Evolutionary conservation across 2,888 invertebrate species (phyloP), one percentile per base, ranked within the genome.

Genomic region (Anaspis maculata): DNA sequence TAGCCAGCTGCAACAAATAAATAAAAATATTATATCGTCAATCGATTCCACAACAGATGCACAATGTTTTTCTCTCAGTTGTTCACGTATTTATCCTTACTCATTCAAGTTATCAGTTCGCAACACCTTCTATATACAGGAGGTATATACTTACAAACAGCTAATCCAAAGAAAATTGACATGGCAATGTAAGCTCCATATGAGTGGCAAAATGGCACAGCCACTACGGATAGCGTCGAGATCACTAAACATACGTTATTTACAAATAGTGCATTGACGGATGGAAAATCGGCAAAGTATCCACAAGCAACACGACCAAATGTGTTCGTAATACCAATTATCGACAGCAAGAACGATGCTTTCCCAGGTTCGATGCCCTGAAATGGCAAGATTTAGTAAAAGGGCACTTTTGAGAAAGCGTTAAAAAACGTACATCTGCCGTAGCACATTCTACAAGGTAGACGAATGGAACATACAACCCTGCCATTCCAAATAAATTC

Each of bases 401-500:
- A n/a, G n/a, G n/a, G n/a, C n/a, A n/a, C n/a, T n/a, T n/a, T n/a
- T n/a, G n/a, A n/a, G n/a, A n/a, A n/a, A n/a, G n/a, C n/a, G n/a
- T n/a, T n/a, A n/a, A n/a, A n/a, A n/a, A n/a, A n/a, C n/a, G n/a
- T 64, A 84, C 84, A 56, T 81, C 78, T 34, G 71, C 62, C 38
- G 66, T 71, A 7, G 87, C 87, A 32, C 83, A 82, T 51, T 91
- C 87, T 13, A 91, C 88, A 33, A 97, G 74, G 61, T 90, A 97
- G 28, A 94, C 88, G 65, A 94, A 97, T 22, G 97, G 97, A 46
- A 97, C 89, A 66, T 95, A 95, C 33, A 96, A 78, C 45, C 96
- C 96, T 32, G 95, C 87, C 86, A 97, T 95, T 52, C 96, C 97
- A 62, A 97, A 90, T 36, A 97, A 73, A 65, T 95, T 96, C 44